Evolutionary conservation across 2,888 invertebrate genomes (phyloP).

Genomic region (Oligia latruncula): DNA sequence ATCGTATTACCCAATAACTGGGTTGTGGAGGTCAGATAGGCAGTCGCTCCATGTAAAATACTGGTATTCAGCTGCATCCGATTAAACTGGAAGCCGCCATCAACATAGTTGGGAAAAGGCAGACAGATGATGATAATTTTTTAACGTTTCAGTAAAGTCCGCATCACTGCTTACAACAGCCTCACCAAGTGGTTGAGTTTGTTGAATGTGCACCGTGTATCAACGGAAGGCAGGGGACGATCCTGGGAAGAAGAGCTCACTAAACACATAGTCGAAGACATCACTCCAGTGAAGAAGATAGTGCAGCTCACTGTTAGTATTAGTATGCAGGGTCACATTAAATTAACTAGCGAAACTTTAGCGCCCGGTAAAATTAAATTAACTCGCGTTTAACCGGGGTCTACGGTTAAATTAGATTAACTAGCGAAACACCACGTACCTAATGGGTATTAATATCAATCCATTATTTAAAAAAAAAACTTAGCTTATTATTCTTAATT

Average conservation of each 20-base stretch:
- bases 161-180: slow-evolving; percentile 77
- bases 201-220: slow-evolving; percentile 70
- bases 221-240: slow-evolving; percentile 64
- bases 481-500: neutral
- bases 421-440: neutral
- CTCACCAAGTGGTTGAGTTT: slow-evolving; percentile 75
- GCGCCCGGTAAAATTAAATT: too few species aligned
- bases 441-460: neutral
- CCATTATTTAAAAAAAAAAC: neutral
- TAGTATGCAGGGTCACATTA: slow-evolving; percentile 29
- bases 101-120: too few species aligned
- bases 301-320: slow-evolving; percentile 82
- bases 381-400: neutral
- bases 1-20: too few species aligned
- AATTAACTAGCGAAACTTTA: neutral
- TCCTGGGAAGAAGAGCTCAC: slow-evolving; percentile 79
- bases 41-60: too few species aligned
- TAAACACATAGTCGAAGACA: slow-evolving; percentile 74
- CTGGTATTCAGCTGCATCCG: too few species aligned
- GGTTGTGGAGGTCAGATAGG: too few species aligned
- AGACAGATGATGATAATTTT: neutral
- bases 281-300: slow-evolving; percentile 74
- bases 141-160: slow-evolving; percentile 74
- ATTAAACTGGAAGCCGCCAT: too few species aligned
- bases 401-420: too few species aligned